phyloP scores from a whole-genome alignment of 1,140 invertebrate species.

The Planococcus citri region DNA sequence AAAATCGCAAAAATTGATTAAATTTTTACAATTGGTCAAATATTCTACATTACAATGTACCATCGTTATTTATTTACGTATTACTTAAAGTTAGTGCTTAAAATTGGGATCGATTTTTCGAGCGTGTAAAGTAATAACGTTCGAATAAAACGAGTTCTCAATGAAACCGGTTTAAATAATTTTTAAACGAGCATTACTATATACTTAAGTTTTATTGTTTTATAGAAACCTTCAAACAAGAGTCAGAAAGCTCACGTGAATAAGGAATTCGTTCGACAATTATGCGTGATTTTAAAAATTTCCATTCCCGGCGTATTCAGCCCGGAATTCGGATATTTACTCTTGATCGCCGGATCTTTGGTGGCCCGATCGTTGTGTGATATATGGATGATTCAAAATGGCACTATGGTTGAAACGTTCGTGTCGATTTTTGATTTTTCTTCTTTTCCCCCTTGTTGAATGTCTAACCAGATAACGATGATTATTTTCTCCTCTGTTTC shows the following conservation, averaged over 20 bases:
- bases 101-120: neutral
- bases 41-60: too few species aligned
- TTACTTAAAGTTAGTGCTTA: too few species aligned
- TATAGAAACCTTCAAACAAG: slow-evolving; percentile 28
- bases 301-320: slow-evolving; percentile 65
- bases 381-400: slow-evolving; percentile 91
- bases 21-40: too few species aligned
- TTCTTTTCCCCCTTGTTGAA: neutral
- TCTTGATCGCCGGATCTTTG: slow-evolving; percentile 67
- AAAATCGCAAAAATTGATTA: too few species aligned
- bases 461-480: too few species aligned
- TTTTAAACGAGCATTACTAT: neutral
- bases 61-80: too few species aligned
- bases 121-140: too few species aligned
- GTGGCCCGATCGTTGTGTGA: slow-evolving; percentile 84
- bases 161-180: neutral
- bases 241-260: slow-evolving; percentile 72
- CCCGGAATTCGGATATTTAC: slow-evolving; percentile 62
- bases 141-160: too few species aligned
- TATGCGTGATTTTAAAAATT: slow-evolving; percentile 64
- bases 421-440: slow-evolving; percentile 24
- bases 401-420: slow-evolving; percentile 84
- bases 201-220: slow-evolving; percentile 14
- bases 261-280: slow-evolving; percentile 63
- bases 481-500: slow-evolving; percentile 36